Evolutionary conservation across 1,140 invertebrate genomes (phyloP), one percentile per base, ranked within the genome.

Genomic region (Drosophila tsacasi): DNA sequence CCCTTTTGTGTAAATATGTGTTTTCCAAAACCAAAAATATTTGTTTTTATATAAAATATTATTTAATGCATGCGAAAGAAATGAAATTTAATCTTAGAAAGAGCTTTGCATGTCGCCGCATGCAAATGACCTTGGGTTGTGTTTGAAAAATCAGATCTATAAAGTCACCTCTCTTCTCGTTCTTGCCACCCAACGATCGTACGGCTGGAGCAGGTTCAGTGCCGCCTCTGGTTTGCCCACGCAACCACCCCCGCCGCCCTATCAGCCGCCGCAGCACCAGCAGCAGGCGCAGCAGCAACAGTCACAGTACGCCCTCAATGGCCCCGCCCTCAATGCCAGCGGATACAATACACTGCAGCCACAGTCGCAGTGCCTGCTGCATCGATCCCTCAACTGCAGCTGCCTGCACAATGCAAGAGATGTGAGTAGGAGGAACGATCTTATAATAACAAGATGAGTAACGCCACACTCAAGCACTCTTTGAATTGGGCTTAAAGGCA

Each of bases 311-410:
- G 68, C 90, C 54, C 74, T 89, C 37, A 91, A 90, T 23, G 85
- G 86, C 42, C 82, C 86, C 54, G 55, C 83, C 49, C 13, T 54
- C 35, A 57, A 39, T 39, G 54, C 54, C 54, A 25, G 15, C 27
- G 91, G 73, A 73, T 92, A 81, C 44, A 65, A 50, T 86, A 72
- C 83, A 47, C 42, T 86, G 76, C 83, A 85, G 55, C 83, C 83
- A 12, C 82, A 86, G 35, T 54, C 66, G 37, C 94, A 95, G 93
- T 96, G 95, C 86, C 93, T 94, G 40, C 92, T 95, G 58, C 95
- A 96, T 91, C 95, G 94, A 65, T 93, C 95, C 65, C 95, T 95
- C 81, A 93, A 95, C 57, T 96, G 95, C 93, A 94, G 93, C 68
- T 96, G 95, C 73, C 63, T 93, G 76, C 92, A 93, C 61, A 93